These are phyloP conservation scores for Morpho helenor DNA, from an alignment of 2,888 invertebrate species.

Conservation along the genomic window DNA sequence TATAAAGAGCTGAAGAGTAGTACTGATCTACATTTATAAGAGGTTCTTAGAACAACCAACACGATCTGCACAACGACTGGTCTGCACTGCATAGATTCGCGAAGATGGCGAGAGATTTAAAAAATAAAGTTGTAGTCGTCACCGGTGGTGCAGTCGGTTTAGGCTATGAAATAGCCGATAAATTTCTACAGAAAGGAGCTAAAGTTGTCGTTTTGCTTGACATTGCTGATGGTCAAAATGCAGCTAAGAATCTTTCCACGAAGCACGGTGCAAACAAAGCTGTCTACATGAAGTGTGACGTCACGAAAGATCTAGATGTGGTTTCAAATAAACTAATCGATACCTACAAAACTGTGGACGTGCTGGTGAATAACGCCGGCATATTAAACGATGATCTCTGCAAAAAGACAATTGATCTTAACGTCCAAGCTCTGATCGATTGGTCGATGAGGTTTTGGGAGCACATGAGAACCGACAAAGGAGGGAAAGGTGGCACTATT, in stretches of 20 bases:
- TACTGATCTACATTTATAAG: too few relatives aligned
- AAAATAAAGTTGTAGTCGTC: constrained; percentile 43
- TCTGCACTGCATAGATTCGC: neutral
- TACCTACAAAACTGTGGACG: constrained; percentile 53
- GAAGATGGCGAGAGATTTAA: constrained; percentile 25
- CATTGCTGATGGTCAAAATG: constrained; percentile 39
- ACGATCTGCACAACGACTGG: too few relatives aligned
- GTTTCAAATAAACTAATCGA: constrained; percentile 47
- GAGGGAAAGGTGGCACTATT: constrained; percentile 80
- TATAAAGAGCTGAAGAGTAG: neutral
- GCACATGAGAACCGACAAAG: constrained; percentile 76
- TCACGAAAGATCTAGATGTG: constrained; percentile 62
- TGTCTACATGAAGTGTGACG: constrained; percentile 70
- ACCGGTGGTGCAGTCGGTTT: constrained; percentile 78
- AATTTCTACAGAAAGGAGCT: constrained; percentile 57
- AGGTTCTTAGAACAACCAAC: too few relatives aligned
- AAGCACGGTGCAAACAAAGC: constrained; percentile 64
- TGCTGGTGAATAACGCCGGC: constrained; percentile 67
- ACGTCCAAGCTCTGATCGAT: constrained; percentile 46
- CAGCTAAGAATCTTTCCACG: constrained; percentile 53
- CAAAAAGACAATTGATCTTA: constrained; percentile 50
- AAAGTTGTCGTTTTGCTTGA: constrained; percentile 41
- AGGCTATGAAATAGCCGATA: constrained; percentile 63
- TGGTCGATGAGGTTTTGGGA: constrained; percentile 77
- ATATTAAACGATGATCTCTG: constrained; percentile 40